Conservation (phyloP, 2,888 invertebrate genomes). For the Euplagia quadripunctaria region DNA sequence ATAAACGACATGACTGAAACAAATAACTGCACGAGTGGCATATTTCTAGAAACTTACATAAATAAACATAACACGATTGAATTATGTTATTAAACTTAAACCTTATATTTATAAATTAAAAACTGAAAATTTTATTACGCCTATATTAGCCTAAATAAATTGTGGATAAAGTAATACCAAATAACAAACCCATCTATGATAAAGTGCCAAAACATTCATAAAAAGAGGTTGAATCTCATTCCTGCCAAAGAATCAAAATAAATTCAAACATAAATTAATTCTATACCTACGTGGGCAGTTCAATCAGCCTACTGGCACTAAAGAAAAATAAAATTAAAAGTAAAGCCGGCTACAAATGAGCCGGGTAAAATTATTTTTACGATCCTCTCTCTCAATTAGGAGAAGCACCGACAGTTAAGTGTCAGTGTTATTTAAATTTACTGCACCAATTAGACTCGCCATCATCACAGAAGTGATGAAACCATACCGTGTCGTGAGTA, state of each 20-base stretch:
- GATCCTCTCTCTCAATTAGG: conserved; percentile 86
- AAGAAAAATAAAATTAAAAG: conserved; percentile 80
- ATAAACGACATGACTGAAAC: too few relatives aligned
- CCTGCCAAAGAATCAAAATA: conserved; percentile 61
- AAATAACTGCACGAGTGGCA: conserved; percentile 28
- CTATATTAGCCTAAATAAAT: conserved; percentile 21
- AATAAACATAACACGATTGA: background rate
- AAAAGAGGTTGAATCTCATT: conserved; percentile 54
- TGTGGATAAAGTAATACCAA: conserved; percentile 48
- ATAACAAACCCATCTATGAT: conserved; percentile 50
- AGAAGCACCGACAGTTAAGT: conserved; percentile 80
- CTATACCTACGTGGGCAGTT: conserved; percentile 69
- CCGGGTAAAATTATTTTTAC: conserved; percentile 86
- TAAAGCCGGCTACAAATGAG: conserved; percentile 82
- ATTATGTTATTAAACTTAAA: too few relatives aligned
- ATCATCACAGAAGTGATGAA: conserved; percentile 82
- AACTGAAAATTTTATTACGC: conserved; percentile 38
- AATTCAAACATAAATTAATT: conserved; percentile 73
- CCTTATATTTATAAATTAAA: conserved; percentile 32
- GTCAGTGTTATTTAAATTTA: conserved; percentile 87
- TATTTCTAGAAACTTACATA: conserved; percentile 26
- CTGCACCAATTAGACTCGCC: conserved; percentile 85
- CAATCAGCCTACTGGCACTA: conserved; percentile 76
- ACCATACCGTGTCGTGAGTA: conserved; percentile 79
- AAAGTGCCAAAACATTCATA: conserved; percentile 56